phyloP scores from a whole-genome alignment of 2,797 vertebrate genomes.

The Coluber constrictor region DNA sequence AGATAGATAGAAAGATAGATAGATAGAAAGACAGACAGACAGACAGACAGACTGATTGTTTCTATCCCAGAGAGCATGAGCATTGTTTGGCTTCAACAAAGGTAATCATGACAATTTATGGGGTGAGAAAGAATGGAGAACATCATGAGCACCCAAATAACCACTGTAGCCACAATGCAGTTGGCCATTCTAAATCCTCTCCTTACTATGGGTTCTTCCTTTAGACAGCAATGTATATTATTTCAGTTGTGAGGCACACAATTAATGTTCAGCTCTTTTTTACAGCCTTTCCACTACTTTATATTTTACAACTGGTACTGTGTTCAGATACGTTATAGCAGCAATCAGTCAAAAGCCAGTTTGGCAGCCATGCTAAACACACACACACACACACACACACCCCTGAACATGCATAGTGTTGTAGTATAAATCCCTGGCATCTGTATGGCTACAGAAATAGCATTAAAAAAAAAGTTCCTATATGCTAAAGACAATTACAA shows the following conservation, averaged over 20 bases:
- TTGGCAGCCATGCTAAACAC: background rate
- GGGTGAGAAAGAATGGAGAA: background rate
- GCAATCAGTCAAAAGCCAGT: background rate
- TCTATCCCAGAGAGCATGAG: background rate
- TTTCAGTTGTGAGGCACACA: background rate
- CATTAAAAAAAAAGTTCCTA: background rate
- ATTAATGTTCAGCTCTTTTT: background rate
- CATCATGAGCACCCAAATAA: background rate
- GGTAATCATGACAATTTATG: background rate
- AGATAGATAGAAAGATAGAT: background rate
- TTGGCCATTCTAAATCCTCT: background rate
- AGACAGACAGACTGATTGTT: background rate
- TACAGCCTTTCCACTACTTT: background rate
- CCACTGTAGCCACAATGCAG: background rate
- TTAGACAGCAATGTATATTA: background rate
- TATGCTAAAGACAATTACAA: background rate
- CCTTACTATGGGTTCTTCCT: background rate
- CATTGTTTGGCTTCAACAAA: background rate
- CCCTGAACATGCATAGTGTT: background rate
- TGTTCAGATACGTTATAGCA: background rate
- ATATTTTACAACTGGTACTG: background rate
- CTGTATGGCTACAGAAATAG: background rate
- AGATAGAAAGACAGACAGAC: background rate
- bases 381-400: no score
- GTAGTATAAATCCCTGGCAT: background rate